Percentiles rank a stretch among this genome's conserved stretches.
Evolutionary conservation across 2,113 vertebrate genomes (phyloP).

Genomic region (Colius striatus): DNA sequence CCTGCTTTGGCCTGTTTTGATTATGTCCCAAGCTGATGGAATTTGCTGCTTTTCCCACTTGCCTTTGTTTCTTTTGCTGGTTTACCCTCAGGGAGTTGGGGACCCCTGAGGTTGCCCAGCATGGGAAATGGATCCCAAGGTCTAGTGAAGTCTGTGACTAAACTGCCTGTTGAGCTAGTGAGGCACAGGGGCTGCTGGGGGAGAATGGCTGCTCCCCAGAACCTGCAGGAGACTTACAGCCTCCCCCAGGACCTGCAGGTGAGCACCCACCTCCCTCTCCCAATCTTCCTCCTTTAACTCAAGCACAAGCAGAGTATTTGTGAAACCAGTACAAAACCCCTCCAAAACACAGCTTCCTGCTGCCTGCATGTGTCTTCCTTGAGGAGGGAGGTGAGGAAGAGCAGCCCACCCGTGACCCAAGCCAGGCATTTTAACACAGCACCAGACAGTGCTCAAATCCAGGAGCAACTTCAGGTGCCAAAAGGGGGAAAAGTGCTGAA

Average conservation of each 20-base stretch:
- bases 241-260: not conserved
- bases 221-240: not conserved
- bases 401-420: not conserved
- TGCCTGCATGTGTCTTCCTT: not conserved
- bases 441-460: not conserved
- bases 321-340: not conserved
- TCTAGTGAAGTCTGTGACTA: rapidly evolving
- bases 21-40: not conserved
- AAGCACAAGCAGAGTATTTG: rapidly evolving
- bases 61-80: not conserved
- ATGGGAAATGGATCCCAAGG: not conserved
- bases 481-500: not conserved
- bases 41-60: not conserved
- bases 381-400: not conserved
- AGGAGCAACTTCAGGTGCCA: not conserved
- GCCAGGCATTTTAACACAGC: not conserved
- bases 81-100: not conserved
- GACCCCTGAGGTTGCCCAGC: not conserved
- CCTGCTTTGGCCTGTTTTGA: not conserved
- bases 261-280: not conserved
- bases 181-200: not conserved
- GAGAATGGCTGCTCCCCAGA: not conserved
- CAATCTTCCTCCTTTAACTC: rapidly evolving
- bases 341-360: not conserved
- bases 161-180: not conserved